These are phyloP conservation scores for Lithosia quadra DNA, from an alignment of 2,888 invertebrate species.

Conservation along the genomic window DNA sequence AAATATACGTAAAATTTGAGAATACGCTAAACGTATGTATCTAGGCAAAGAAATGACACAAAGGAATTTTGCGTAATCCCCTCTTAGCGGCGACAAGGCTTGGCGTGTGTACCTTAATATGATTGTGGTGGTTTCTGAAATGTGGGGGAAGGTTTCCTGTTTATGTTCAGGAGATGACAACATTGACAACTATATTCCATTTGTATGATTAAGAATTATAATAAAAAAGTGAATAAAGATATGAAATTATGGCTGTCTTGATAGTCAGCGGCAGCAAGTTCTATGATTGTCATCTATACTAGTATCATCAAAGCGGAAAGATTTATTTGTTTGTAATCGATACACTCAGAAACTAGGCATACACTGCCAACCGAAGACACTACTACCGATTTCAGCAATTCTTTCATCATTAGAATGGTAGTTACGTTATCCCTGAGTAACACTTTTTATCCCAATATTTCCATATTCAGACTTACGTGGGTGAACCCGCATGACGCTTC, in stretches of 20 bases:
- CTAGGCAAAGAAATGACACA: conserved; percentile 39
- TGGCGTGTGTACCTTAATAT: conserved; percentile 33
- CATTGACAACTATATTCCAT: conserved; percentile 38
- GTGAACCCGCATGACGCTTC: no score
- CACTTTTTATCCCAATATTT: no score
- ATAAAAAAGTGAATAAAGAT: not conserved
- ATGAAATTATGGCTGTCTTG: not conserved
- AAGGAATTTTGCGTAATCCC: conserved; percentile 37
- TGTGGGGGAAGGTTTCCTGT: conserved; percentile 37
- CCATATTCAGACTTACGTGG: no score
- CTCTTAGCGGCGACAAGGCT: conserved; percentile 31
- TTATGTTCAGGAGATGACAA: conserved; percentile 20
- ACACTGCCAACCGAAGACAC: no score
- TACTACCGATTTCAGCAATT: no score
- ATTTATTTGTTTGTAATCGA: no score
- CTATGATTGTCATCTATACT: no score
- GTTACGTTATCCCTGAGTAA: no score
- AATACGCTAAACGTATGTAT: conserved; percentile 41
- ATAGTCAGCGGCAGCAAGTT: no score
- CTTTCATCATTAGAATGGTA: no score
- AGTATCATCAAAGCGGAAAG: no score
- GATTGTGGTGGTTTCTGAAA: conserved; percentile 32
- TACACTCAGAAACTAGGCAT: no score
- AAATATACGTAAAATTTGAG: conserved; percentile 28
- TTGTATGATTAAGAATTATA: conserved; percentile 14